Percentiles rank a stretch among this genome's conserved stretches.
Conservation (phyloP, 1,140 invertebrate species). For the Drosophila leontia region DNA sequence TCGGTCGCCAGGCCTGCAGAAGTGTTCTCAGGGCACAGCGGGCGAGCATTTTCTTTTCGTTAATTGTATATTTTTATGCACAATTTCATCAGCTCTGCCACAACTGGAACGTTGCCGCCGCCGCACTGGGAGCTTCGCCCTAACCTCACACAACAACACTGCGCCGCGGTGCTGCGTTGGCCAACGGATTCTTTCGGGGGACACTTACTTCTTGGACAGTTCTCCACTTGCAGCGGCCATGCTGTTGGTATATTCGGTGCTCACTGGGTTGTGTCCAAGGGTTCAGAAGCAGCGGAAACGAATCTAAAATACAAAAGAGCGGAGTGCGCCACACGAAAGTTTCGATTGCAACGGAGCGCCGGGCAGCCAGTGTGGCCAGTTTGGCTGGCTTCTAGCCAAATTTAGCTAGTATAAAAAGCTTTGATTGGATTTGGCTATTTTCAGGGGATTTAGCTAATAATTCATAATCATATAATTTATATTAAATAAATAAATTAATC, state of each 20-base stretch:
- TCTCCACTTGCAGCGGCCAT: constrained; percentile 80
- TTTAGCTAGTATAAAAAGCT: neutral
- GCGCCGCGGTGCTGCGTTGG: constrained; percentile 3
- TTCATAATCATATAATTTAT: too few relatives aligned
- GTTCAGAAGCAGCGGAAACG: constrained; percentile 13
- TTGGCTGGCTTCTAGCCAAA: neutral
- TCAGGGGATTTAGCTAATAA: too few relatives aligned
- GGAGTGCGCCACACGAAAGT: constrained; percentile 37
- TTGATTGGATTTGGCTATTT: neutral
- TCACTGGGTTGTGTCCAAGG: constrained; percentile 8
- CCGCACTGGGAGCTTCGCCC: constrained; percentile 48
- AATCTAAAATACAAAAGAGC: constrained; percentile 41
- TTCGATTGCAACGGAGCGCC: constrained; percentile 23
- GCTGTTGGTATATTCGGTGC: constrained; percentile 23
- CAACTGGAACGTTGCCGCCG: constrained; percentile 7
- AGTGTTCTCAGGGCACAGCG: constrained; percentile 34
- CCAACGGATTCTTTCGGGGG: neutral
- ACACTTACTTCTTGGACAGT: constrained; percentile 81
- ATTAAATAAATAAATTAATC: too few relatives aligned
- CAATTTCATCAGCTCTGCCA: constrained; percentile 9
- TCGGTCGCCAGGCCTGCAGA: neutral
- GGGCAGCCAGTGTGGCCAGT: constrained; percentile 2
- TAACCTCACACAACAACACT: constrained; percentile 62
- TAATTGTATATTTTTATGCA: neutral
- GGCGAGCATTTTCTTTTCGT: constrained; percentile 33